Evolutionary conservation across 2,113 vertebrate genomes (phyloP).

Genomic region (Megaceryle torquata): DNA sequence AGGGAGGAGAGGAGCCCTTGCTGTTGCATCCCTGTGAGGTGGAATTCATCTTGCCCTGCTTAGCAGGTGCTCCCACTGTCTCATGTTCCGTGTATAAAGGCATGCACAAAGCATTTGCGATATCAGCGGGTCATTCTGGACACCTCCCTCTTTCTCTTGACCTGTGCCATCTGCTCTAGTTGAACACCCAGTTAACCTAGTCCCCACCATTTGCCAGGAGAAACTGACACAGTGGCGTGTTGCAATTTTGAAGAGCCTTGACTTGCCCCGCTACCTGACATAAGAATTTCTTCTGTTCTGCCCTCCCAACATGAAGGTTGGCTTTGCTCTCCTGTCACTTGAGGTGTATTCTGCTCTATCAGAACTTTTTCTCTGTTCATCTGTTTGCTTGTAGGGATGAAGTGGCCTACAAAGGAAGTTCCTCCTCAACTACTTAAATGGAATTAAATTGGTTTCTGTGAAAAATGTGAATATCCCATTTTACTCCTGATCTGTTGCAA

Average conservation of each 20-base stretch:
- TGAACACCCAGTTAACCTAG: not conserved
- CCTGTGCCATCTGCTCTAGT: rapidly evolving
- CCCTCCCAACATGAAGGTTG: not conserved
- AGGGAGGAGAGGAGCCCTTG: not conserved
- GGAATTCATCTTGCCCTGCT: not conserved
- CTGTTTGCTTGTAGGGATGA: not conserved
- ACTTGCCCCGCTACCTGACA: not conserved
- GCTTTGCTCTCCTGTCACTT: not conserved
- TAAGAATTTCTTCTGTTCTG: not conserved
- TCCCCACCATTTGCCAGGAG: too few species aligned
- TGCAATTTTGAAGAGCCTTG: not conserved
- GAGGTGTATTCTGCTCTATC: not conserved
- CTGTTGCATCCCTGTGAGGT: rapidly evolving
- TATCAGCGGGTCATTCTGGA: not conserved
- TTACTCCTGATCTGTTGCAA: not conserved
- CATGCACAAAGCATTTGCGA: not conserved
- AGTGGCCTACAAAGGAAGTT: not conserved
- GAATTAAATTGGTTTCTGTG: not conserved
- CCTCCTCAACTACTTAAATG: not conserved
- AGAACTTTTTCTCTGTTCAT: not conserved
- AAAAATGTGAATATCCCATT: not conserved
- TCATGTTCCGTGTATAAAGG: rapidly evolving
- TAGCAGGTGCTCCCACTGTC: not conserved
- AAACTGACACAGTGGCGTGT: rapidly evolving
- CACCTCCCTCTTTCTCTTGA: not conserved